A percentile compares a stretch with the other conserved stretches of the same genome.
Evolutionary conservation across 2,888 invertebrate species (phyloP).

Genomic region (Plebejus anna): DNA sequence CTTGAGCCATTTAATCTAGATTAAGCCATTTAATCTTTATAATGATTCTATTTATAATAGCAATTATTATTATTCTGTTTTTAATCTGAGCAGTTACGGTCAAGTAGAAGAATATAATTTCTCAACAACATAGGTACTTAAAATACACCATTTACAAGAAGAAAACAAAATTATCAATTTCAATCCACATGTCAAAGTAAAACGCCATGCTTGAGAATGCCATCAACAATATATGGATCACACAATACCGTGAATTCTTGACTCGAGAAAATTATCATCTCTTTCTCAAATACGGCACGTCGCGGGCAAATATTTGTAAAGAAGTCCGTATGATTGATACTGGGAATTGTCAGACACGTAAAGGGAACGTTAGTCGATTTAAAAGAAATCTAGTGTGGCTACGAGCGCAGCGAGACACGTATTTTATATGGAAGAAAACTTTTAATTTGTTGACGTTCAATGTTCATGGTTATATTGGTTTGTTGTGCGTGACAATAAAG

Average conservation of each 20-base stretch:
- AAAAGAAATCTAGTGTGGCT: slow-evolving; percentile 38
- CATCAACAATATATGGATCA: slow-evolving; percentile 25
- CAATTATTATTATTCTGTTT: not conserved
- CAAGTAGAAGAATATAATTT: too few relatives aligned
- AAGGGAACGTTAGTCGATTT: slow-evolving; percentile 40
- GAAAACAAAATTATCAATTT: not conserved
- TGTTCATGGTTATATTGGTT: too few relatives aligned
- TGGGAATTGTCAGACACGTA: slow-evolving; percentile 37
- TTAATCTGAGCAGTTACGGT: not conserved
- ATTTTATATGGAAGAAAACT: not conserved
- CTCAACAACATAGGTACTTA: too few relatives aligned
- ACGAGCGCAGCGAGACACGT: slow-evolving; percentile 33
- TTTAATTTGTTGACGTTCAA: not conserved
- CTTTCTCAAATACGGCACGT: slow-evolving; percentile 36
- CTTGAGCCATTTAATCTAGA: not conserved
- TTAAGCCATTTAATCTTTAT: too few relatives aligned
- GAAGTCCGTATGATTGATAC: slow-evolving; percentile 43
- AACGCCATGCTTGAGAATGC: slow-evolving; percentile 22
- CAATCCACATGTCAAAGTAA: slow-evolving; percentile 25
- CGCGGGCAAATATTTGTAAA: slow-evolving; percentile 37
- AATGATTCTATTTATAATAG: not conserved
- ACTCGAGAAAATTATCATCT: slow-evolving; percentile 34
- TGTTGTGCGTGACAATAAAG: too few relatives aligned
- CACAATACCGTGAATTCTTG: slow-evolving; percentile 28
- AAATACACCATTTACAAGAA: too few relatives aligned